Percentiles rank a stretch among this genome's conserved stretches.
Conservation (phyloP, 2,888 invertebrate genomes). For the Lathronympha strigana region DNA sequence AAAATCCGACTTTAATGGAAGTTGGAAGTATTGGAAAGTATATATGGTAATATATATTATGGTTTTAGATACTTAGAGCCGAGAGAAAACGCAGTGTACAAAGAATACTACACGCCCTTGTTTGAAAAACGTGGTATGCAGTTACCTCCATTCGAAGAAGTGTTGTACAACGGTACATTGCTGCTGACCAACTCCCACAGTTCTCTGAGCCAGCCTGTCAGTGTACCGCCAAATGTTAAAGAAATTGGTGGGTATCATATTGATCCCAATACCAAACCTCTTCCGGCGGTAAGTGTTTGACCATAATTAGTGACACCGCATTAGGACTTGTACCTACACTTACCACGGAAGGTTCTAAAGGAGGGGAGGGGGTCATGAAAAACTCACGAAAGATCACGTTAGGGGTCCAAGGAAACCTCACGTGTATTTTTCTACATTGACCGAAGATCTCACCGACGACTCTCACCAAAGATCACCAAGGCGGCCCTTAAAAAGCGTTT, state of each 20-base stretch:
- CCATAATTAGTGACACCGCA: too few relatives aligned
- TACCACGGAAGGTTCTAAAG: too few relatives aligned
- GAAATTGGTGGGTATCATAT: slow-evolving; percentile 52
- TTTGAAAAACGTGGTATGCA: slow-evolving; percentile 28
- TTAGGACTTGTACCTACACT: too few relatives aligned
- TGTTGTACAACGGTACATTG: slow-evolving; percentile 45
- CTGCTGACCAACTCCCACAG: slow-evolving; percentile 45
- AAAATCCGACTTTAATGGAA: too few relatives aligned
- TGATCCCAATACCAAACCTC: slow-evolving; percentile 46
- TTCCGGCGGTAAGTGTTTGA: slow-evolving; percentile 51
- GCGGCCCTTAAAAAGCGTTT: too few relatives aligned
- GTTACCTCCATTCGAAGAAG: slow-evolving; percentile 38
- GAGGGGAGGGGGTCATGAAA: too few relatives aligned
- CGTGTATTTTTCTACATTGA: too few relatives aligned
- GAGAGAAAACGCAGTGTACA: slow-evolving; percentile 34
- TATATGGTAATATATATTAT: not conserved
- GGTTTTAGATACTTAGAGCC: slow-evolving; percentile 13
- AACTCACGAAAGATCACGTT: too few relatives aligned
- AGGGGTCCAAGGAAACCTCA: too few relatives aligned
- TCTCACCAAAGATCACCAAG: too few relatives aligned
- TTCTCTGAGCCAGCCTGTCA: slow-evolving; percentile 23
- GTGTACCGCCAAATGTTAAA: slow-evolving; percentile 43
- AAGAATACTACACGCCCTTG: slow-evolving; percentile 36
- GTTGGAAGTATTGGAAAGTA: not conserved
- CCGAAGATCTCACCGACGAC: too few relatives aligned